phyloP scores from a whole-genome alignment of 2,797 vertebrate species.

The Onychomys torridus region DNA sequence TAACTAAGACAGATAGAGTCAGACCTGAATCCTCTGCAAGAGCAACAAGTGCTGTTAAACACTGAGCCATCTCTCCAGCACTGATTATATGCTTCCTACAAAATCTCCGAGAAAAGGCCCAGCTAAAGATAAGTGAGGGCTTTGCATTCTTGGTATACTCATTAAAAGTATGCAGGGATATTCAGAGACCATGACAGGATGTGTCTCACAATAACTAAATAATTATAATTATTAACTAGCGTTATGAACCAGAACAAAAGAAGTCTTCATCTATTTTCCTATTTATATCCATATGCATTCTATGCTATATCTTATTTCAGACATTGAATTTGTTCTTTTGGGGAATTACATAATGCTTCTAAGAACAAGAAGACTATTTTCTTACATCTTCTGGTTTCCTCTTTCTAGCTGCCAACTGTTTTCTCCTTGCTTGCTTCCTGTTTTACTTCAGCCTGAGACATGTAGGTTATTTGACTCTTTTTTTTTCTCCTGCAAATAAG shows the following conservation, averaged over 20 bases:
- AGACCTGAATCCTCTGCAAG: neutral
- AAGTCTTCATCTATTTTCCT: neutral
- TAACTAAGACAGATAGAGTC: neutral
- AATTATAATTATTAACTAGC: neutral
- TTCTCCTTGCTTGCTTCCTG: slow-evolving; percentile 6
- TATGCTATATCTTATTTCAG: neutral
- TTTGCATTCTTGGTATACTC: neutral
- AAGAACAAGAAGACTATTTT: slow-evolving; percentile 29
- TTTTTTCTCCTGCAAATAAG: neutral
- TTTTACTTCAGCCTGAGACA: neutral
- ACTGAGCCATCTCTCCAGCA: neutral
- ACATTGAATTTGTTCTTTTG: slow-evolving; percentile 10
- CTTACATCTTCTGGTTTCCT: slow-evolving; percentile 36
- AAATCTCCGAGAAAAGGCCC: slow-evolving; percentile 1
- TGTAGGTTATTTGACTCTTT: neutral
- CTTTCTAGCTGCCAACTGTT: neutral
- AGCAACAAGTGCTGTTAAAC: neutral
- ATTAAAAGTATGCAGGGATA: neutral
- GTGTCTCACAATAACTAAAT: neutral
- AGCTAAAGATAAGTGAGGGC: neutral
- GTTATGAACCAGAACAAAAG: slow-evolving; percentile 26
- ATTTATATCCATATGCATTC: neutral
- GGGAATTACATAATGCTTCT: neutral
- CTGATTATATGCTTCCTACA: neutral
- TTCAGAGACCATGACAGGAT: neutral